phyloP scores from a whole-genome alignment of 1,140 invertebrate species.

The Zaprionus davidi region DNA sequence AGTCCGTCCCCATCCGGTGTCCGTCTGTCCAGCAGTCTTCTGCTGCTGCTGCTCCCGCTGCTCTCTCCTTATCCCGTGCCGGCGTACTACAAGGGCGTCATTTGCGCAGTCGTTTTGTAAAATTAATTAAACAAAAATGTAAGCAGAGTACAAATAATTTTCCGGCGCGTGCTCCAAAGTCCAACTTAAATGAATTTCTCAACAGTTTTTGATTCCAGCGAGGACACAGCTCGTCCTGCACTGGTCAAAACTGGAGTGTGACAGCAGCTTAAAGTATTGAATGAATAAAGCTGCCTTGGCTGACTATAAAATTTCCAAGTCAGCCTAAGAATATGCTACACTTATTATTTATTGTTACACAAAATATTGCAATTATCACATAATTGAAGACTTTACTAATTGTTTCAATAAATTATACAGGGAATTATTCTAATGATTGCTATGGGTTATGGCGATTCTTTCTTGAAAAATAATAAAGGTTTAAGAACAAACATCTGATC shows the following conservation, averaged over 20 bases:
- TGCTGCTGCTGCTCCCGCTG: neutral
- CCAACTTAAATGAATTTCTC: slow-evolving; percentile 78
- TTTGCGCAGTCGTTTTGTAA: slow-evolving; percentile 60
- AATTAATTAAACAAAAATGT: slow-evolving; percentile 83
- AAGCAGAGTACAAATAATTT: slow-evolving; percentile 78
- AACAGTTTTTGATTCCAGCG: slow-evolving; percentile 5
- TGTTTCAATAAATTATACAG: too few species aligned
- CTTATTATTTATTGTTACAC: neutral
- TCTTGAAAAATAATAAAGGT: too few species aligned
- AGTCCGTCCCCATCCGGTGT: neutral
- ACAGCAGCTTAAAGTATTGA: too few species aligned
- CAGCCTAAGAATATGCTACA: neutral
- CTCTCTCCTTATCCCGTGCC: slow-evolving; percentile 4
- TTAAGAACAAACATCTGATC: too few species aligned
- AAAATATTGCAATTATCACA: neutral
- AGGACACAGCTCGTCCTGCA: slow-evolving; percentile 3
- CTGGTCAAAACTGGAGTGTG: neutral
- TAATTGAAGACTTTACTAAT: too few species aligned
- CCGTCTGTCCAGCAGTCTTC: slow-evolving; percentile 4
- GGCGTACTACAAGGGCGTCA: slow-evolving; percentile 22
- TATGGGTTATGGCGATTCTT: too few species aligned
- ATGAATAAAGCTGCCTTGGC: neutral
- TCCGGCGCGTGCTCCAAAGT: slow-evolving; percentile 68
- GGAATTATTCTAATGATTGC: too few species aligned
- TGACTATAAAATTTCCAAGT: neutral